A percentile compares a stretch with the other conserved stretches of the same genome.
Conservation (phyloP, 2,888 invertebrate species). For the Aricia artaxerxes region DNA sequence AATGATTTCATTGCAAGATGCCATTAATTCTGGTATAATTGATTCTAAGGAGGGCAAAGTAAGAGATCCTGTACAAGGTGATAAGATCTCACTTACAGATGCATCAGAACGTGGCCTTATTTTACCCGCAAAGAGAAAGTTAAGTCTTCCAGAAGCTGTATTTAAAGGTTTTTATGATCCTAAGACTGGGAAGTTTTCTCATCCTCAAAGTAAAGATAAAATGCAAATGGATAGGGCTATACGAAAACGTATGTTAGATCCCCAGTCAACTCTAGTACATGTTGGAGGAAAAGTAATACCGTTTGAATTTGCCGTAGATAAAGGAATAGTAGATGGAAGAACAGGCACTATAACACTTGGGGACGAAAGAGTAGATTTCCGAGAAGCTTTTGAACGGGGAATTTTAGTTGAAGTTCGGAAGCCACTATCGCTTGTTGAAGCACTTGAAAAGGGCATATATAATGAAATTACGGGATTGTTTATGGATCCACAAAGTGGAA, state of each 20-base stretch:
- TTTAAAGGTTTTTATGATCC: constrained; percentile 95
- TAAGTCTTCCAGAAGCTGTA: constrained; percentile 93
- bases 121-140: constrained; percentile 89
- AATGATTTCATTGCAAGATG: constrained; percentile 89
- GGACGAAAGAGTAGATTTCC: constrained; percentile 86
- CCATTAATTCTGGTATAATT: constrained; percentile 87
- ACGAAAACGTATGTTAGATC: constrained; percentile 90
- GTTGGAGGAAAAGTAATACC: constrained; percentile 90
- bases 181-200: constrained; percentile 89
- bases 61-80: constrained; percentile 86
- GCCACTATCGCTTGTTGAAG: constrained; percentile 90
- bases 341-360: constrained; percentile 84
- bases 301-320: constrained; percentile 90
- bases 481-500: constrained; percentile 89
- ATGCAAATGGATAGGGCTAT: constrained; percentile 91
- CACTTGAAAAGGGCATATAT: constrained; percentile 89
- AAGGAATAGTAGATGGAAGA: constrained; percentile 87
- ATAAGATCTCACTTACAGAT: constrained; percentile 88
- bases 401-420: constrained; percentile 89
- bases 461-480: constrained; percentile 89
- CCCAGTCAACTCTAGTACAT: constrained; percentile 91
- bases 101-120: constrained; percentile 91
- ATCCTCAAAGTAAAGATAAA: constrained; percentile 89
- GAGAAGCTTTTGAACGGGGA: constrained; percentile 92
- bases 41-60: constrained; percentile 90